A percentile compares a stretch with the other conserved stretches of the same genome.
Conservation (phyloP, 2,888 invertebrate species). For the Troglohyphantes excavatus region DNA sequence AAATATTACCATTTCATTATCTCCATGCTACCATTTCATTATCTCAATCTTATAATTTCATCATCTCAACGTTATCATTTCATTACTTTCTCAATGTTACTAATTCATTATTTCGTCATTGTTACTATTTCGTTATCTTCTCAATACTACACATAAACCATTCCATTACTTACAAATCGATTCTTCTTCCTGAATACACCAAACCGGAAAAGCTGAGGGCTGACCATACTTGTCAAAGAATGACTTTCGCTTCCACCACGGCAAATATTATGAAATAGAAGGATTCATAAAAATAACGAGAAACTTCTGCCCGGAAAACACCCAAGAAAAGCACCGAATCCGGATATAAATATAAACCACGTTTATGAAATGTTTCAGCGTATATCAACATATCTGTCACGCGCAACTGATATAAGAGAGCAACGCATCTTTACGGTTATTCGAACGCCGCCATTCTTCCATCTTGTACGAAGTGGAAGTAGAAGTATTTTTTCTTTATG, state of each 20-base stretch:
- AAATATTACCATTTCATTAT: no score
- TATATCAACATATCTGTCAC: conserved; percentile 77
- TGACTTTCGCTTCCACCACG: neutral
- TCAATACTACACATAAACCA: no score
- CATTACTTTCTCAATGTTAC: no score
- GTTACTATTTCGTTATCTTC: no score
- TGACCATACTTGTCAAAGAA: neutral
- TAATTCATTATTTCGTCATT: no score
- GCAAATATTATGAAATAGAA: conserved; percentile 28
- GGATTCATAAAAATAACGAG: conserved; percentile 42
- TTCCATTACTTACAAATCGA: no score
- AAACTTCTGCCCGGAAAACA: conserved; percentile 16
- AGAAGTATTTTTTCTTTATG: conserved; percentile 61
- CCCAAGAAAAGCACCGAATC: conserved; percentile 18
- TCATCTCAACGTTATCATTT: no score
- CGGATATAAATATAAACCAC: conserved; percentile 65
- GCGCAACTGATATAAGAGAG: conserved; percentile 69
- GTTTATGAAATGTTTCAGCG: conserved; percentile 75
- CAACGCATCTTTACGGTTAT: conserved; percentile 70
- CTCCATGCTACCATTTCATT: no score
- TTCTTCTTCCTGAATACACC: neutral
- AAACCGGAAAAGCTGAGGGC: neutral
- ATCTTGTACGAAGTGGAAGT: conserved; percentile 37
- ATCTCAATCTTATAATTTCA: no score
- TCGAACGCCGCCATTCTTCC: conserved; percentile 57